A percentile compares a stretch with the other conserved stretches of the same genome.
Conservation (phyloP, 2,113 vertebrate species). For the Rynchops niger region DNA sequence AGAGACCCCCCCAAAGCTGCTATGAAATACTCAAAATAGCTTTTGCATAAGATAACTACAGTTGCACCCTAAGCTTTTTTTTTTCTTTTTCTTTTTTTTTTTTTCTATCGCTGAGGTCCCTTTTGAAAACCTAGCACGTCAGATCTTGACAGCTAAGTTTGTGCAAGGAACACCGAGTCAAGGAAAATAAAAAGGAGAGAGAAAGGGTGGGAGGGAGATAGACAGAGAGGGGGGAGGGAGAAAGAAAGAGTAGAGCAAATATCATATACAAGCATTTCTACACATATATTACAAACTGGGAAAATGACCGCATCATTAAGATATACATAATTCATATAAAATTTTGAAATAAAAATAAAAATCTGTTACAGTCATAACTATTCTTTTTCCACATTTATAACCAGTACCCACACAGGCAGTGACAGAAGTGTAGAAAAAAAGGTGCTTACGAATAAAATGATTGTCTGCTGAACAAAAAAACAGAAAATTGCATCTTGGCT, state of each 20-base stretch:
- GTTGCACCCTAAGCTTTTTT: conserved; percentile 77
- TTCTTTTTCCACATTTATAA: conserved; percentile 96
- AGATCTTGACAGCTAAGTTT: conserved; percentile 86
- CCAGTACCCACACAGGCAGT: conserved; percentile 99
- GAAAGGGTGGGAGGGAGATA: background rate
- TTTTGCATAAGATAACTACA: conserved; percentile 88
- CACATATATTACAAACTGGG: conserved; percentile 99
- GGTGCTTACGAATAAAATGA: conserved; percentile 99
- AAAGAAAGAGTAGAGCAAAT: conserved; percentile 83
- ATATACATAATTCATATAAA: conserved; percentile 99
- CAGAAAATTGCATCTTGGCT: conserved; percentile 90
- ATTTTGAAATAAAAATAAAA: conserved; percentile 99
- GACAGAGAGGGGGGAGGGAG: background rate
- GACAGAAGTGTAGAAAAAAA: conserved; percentile 97
- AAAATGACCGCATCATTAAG: conserved; percentile 97
- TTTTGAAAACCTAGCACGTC: conserved; percentile 75
- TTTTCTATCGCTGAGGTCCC: conserved; percentile 66
- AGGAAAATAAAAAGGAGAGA: conserved; percentile 81
- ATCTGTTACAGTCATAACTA: conserved; percentile 99
- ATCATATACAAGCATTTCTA: conserved; percentile 99
- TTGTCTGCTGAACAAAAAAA: conserved; percentile 97
- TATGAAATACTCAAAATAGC: conserved; percentile 85
- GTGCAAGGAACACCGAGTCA: conserved; percentile 88
- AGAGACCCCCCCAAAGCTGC: conserved; percentile 79
- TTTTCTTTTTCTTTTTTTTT: background rate